A percentile compares a stretch with the other conserved stretches of the same genome.
phyloP scores from a whole-genome alignment of 1,140 invertebrate species.

The Atta colombica region DNA sequence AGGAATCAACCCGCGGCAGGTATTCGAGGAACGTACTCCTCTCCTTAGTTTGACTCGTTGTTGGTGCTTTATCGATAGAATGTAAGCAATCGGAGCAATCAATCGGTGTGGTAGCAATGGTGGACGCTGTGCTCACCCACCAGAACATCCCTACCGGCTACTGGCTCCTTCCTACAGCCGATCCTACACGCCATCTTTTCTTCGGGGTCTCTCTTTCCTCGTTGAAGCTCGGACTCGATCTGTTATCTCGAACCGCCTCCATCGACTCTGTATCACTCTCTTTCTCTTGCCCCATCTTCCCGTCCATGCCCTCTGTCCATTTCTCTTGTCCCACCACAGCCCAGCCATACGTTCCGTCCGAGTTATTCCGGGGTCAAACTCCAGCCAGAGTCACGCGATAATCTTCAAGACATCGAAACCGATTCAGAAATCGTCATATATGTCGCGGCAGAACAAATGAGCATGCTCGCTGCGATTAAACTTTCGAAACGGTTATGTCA shows the following conservation, averaged over 20 bases:
- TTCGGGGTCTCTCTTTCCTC: slow-evolving; percentile 46
- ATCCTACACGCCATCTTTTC: slow-evolving; percentile 75
- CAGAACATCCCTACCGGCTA: slow-evolving; percentile 79
- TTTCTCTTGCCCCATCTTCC: slow-evolving; percentile 15
- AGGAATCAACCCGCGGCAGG: slow-evolving; percentile 44
- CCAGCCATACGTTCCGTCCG: slow-evolving; percentile 57
- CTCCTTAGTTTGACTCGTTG: slow-evolving; percentile 57
- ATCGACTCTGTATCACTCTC: slow-evolving; percentile 73
- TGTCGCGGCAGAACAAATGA: slow-evolving; percentile 20
- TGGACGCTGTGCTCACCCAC: slow-evolving; percentile 78
- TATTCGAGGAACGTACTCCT: slow-evolving; percentile 49
- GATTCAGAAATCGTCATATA: slow-evolving; percentile 62
- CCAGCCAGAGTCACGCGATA: slow-evolving; percentile 67
- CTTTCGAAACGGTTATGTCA: neutral
- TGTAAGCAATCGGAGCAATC: slow-evolving; percentile 77
- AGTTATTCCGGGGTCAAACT: slow-evolving; percentile 77
- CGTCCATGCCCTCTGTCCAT: slow-evolving; percentile 27
- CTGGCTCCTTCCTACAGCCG: slow-evolving; percentile 69
- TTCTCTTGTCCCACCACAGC: slow-evolving; percentile 38
- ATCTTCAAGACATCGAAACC: slow-evolving; percentile 59
- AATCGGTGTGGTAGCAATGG: slow-evolving; percentile 79
- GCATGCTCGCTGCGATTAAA: neutral
- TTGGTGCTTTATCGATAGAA: slow-evolving; percentile 72
- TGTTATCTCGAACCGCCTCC: slow-evolving; percentile 77
- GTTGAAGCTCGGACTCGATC: slow-evolving; percentile 69